Conservation (phyloP, 1,140 invertebrate species). For the Drosophila sechellia region DNA sequence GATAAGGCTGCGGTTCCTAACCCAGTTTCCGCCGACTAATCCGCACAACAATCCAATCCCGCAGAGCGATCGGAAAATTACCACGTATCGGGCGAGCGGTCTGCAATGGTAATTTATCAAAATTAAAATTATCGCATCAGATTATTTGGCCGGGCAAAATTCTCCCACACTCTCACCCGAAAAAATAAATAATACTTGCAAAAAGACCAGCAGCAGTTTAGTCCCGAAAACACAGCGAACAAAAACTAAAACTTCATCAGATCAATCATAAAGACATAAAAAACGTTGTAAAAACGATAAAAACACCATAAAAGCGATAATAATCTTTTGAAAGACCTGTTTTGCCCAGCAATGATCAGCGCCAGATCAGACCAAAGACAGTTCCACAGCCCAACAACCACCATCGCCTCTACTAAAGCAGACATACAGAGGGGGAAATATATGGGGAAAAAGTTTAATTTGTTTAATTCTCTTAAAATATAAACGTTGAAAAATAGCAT, state of each 20-base stretch:
- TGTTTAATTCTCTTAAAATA: too few relatives aligned
- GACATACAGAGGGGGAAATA: not conserved
- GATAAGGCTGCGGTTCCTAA: constrained; percentile 37
- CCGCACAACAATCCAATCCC: constrained; percentile 14
- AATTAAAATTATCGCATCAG: constrained; percentile 73
- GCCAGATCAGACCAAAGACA: constrained; percentile 35
- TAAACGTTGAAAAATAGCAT: too few relatives aligned
- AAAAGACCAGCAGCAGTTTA: constrained; percentile 63
- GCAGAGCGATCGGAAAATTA: constrained; percentile 10
- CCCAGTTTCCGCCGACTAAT: constrained; percentile 35
- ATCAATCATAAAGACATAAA: constrained; percentile 73
- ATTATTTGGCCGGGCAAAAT: constrained; percentile 56
- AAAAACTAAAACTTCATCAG: constrained; percentile 63
- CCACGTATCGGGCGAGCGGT: constrained; percentile 71
- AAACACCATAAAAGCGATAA: constrained; percentile 75
- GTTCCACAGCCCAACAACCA: constrained; percentile 33
- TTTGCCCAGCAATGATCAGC: constrained; percentile 59
- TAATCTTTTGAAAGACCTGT: constrained; percentile 79
- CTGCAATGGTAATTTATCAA: constrained; percentile 70
- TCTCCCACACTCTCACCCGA: constrained; percentile 74
- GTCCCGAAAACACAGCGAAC: constrained; percentile 56
- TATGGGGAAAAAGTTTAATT: too few relatives aligned
- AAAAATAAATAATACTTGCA: constrained; percentile 20
- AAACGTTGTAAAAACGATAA: constrained; percentile 70
- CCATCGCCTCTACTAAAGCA: not conserved